Evolutionary conservation across 2,113 vertebrate species (phyloP).

Genomic region (Psittacara wagleri): DNA sequence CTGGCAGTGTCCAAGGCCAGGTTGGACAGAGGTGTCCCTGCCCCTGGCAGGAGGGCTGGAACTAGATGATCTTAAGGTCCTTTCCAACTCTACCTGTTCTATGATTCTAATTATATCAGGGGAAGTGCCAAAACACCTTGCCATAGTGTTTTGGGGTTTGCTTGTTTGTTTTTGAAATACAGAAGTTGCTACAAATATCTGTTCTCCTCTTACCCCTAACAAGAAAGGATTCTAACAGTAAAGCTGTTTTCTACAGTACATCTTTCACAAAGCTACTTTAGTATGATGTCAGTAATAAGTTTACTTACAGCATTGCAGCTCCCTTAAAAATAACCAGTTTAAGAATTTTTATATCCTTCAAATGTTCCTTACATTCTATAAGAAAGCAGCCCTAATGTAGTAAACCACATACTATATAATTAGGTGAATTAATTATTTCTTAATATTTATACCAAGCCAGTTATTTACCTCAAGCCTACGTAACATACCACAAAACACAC

Average conservation of each 20-base stretch:
- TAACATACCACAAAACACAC: rapidly evolving
- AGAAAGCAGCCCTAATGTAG: not conserved
- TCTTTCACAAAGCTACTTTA: rapidly evolving
- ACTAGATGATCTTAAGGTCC: too few species aligned
- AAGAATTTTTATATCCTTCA: not conserved
- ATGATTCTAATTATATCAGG: rapidly evolving
- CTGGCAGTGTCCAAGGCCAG: too few species aligned
- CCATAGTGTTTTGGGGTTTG: rapidly evolving
- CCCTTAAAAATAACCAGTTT: not conserved
- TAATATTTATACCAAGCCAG: not conserved
- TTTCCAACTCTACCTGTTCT: too few species aligned
- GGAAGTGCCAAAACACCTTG: not conserved
- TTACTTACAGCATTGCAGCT: not conserved
- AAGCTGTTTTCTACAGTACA: not conserved
- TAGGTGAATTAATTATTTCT: not conserved
- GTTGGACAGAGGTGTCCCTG: too few species aligned
- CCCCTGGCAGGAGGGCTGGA: too few species aligned
- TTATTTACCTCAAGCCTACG: rapidly evolving
- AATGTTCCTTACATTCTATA: rapidly evolving
- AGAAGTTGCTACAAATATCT: not conserved
- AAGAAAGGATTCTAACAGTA: too few species aligned
- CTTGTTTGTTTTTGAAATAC: rapidly evolving
- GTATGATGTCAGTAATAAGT: rapidly evolving
- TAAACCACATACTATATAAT: rapidly evolving
- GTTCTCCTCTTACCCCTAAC: not conserved